Conservation (phyloP, 2,797 vertebrate species). For the Dallia pectoralis region DNA sequence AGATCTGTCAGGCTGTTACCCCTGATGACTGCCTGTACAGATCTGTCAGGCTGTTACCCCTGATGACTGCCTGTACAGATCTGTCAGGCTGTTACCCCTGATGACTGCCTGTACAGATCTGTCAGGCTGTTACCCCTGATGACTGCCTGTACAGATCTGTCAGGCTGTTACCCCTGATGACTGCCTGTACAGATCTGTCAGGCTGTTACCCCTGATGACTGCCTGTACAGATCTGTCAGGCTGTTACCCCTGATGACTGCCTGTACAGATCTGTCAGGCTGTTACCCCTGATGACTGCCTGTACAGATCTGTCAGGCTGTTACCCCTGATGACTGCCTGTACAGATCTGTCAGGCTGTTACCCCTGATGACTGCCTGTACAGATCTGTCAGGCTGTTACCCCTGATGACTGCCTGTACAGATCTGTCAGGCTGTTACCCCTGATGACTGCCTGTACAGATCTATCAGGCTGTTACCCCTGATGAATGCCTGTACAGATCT, state of each 20-base stretch:
- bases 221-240: constrained; percentile 27
- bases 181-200: background rate
- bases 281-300: constrained; percentile 25
- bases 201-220: constrained; percentile 20
- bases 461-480: background rate
- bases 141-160: constrained; percentile 33
- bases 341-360: constrained; percentile 20
- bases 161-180: too few relatives aligned
- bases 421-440: constrained; percentile 10
- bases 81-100: constrained; percentile 6
- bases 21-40: too few relatives aligned
- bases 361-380: constrained; percentile 29
- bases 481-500: too few relatives aligned
- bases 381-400: constrained; percentile 17
- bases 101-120: too few relatives aligned
- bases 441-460: too few relatives aligned
- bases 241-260: constrained; percentile 24
- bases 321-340: constrained; percentile 29
- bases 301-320: constrained; percentile 23
- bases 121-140: constrained; percentile 14
- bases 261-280: constrained; percentile 24
- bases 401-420: constrained; percentile 33
- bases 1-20: constrained; percentile 50
- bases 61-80: too few relatives aligned
- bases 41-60: constrained; percentile 20